Evolutionary conservation across 2,113 vertebrate species (phyloP).

Genomic region (Lethenteron reissneri): DNA sequence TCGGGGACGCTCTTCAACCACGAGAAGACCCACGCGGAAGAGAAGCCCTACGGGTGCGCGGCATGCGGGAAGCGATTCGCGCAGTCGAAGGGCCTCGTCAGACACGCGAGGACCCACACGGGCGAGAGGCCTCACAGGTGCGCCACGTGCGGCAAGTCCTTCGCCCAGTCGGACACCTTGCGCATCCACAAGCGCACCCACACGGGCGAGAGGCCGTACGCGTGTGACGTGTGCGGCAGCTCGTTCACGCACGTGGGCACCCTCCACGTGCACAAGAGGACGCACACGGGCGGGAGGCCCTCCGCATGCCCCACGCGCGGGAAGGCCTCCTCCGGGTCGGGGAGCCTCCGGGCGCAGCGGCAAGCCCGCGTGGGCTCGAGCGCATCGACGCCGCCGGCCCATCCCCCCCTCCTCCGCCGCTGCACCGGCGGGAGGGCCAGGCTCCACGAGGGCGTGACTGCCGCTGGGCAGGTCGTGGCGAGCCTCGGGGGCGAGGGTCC

Average conservation of each 20-base stretch:
- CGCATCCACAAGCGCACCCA: background rate
- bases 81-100: background rate
- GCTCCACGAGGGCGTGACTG: too few species aligned
- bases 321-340: too few species aligned
- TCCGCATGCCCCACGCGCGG: too few species aligned
- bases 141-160: slow-evolving; percentile 1
- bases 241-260: slow-evolving; percentile 12
- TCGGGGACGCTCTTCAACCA: background rate
- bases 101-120: slow-evolving; percentile 1
- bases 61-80: background rate
- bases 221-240: slow-evolving; percentile 14
- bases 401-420: too few species aligned
- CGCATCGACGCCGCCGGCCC: too few species aligned
- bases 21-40: background rate
- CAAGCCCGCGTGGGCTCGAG: too few species aligned
- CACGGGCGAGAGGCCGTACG: slow-evolving; percentile 3
- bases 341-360: too few species aligned
- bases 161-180: background rate
- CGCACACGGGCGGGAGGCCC: too few species aligned
- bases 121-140: background rate
- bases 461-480: too few species aligned
- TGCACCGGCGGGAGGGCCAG: too few species aligned
- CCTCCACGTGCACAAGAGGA: too few species aligned
- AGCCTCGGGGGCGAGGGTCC: too few species aligned
- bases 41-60: background rate